Percentiles rank a stretch among this genome's conserved stretches.
phyloP scores from a whole-genome alignment of 2,888 invertebrate genomes.

The Melieria crassipennis region DNA sequence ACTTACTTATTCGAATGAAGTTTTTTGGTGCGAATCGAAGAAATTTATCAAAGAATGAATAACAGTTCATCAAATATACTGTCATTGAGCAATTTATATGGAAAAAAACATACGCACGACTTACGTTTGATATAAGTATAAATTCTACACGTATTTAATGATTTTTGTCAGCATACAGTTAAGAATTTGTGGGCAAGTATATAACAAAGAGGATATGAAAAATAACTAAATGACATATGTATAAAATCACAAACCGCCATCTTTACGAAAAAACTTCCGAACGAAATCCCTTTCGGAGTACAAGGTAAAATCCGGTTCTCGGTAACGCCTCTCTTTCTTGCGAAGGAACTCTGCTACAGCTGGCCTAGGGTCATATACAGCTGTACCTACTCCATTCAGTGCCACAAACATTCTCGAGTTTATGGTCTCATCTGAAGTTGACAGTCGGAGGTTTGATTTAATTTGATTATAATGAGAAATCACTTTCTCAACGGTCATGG shows the following conservation, averaged over 20 bases:
- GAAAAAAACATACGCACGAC: no score
- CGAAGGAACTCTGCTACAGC: constrained; percentile 1
- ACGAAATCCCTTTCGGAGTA: constrained; percentile 7
- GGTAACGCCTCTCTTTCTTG: constrained; percentile 6
- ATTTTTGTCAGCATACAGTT: no score
- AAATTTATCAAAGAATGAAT: no score
- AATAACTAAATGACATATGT: neutral
- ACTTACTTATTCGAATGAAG: no score
- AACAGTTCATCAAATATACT: no score
- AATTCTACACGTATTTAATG: no score
- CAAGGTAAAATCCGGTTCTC: constrained; percentile 3
- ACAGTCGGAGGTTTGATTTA: constrained; percentile 5
- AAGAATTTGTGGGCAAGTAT: no score
- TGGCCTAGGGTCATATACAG: neutral
- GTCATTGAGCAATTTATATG: no score
- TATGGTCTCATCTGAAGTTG: constrained; percentile 9
- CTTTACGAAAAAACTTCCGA: constrained; percentile 7
- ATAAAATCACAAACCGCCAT: constrained; percentile 10
- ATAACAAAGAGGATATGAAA: neutral
- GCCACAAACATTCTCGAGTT: constrained; percentile 8
- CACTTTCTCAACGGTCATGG: constrained; percentile 5
- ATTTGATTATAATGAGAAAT: constrained; percentile 6
- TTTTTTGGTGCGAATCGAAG: no score
- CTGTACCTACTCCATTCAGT: constrained; percentile 6
- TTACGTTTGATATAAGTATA: no score